These are phyloP conservation scores for Mythimna lalbum DNA, from an alignment of 2,888 invertebrate species.

Conservation along the genomic window DNA sequence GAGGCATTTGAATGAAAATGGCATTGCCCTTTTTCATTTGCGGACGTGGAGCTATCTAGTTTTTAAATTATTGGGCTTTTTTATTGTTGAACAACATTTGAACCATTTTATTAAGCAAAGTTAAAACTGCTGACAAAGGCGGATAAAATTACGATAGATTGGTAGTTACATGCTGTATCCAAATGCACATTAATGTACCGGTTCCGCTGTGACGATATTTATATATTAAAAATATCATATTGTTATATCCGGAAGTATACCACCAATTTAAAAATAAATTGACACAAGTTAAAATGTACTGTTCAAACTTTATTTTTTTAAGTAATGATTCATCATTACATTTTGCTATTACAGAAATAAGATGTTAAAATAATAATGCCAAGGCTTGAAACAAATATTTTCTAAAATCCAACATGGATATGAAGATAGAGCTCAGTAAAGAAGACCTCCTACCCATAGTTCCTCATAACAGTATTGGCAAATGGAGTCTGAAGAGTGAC, in stretches of 20 bases:
- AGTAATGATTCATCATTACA: not conserved
- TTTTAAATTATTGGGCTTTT: slow-evolving; percentile 1
- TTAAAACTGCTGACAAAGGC: not conserved
- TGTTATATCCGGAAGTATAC: not conserved
- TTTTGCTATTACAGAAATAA: slow-evolving; percentile 48
- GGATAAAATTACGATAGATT: not conserved
- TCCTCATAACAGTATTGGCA: slow-evolving; percentile 53
- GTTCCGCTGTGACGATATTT: not conserved
- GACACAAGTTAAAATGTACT: not conserved
- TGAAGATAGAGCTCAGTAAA: slow-evolving; percentile 65
- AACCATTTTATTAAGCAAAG: not conserved
- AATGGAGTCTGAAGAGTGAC: slow-evolving; percentile 69
- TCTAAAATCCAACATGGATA: slow-evolving; percentile 61
- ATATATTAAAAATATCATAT: no score
- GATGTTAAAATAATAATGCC: slow-evolving; percentile 31
- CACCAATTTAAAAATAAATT: not conserved
- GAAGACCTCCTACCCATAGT: slow-evolving; percentile 33
- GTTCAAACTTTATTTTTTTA: no score
- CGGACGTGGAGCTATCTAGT: slow-evolving; percentile 63
- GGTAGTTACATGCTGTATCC: not conserved
- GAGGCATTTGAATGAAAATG: slow-evolving; percentile 54
- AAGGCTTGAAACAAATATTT: slow-evolving; percentile 36
- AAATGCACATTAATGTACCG: not conserved
- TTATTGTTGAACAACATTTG: not conserved
- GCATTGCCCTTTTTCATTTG: slow-evolving; percentile 60